phyloP scores from a whole-genome alignment of 2,888 invertebrate genomes.

The Helicoverpa assulta region DNA sequence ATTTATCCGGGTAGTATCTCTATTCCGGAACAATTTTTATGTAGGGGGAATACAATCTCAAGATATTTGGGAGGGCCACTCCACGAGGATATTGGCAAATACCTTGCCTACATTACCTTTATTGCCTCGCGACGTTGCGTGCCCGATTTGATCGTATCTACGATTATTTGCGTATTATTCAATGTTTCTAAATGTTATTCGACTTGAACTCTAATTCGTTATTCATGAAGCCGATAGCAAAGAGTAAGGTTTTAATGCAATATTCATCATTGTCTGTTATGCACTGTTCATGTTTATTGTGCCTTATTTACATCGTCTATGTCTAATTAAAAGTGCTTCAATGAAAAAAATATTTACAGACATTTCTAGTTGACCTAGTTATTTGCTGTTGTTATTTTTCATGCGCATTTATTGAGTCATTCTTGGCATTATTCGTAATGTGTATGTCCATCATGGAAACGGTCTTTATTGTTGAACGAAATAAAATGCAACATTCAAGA shows the following conservation, averaged over 20 bases:
- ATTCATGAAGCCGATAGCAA: slow-evolving; percentile 69
- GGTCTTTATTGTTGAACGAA: slow-evolving; percentile 15
- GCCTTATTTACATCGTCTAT: slow-evolving; percentile 34
- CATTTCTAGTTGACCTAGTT: slow-evolving; percentile 25
- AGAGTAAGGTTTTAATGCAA: slow-evolving; percentile 64
- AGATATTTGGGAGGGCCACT: slow-evolving; percentile 90
- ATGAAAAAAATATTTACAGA: slow-evolving; percentile 33
- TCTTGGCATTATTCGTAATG: slow-evolving; percentile 21
- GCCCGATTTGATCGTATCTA: slow-evolving; percentile 83
- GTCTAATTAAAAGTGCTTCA: slow-evolving; percentile 49
- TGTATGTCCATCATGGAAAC: slow-evolving; percentile 12
- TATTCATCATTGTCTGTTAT: slow-evolving; percentile 58
- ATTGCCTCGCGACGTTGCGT: slow-evolving; percentile 87
- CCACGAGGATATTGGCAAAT: slow-evolving; percentile 89
- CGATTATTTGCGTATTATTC: slow-evolving; percentile 84
- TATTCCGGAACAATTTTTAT: slow-evolving; percentile 90
- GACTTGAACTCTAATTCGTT: slow-evolving; percentile 73
- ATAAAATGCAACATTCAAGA: background rate
- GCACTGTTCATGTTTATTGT: slow-evolving; percentile 52
- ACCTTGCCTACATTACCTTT: slow-evolving; percentile 90
- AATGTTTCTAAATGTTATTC: slow-evolving; percentile 82
- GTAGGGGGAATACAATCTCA: slow-evolving; percentile 89
- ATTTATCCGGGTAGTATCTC: slow-evolving; percentile 90
- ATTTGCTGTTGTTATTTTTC: slow-evolving; percentile 17
- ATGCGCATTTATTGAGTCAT: slow-evolving; percentile 18